Evolutionary conservation across 2,113 vertebrate species (phyloP), one percentile per base, ranked within the genome.

Genomic region (Myocastor coypus): DNA sequence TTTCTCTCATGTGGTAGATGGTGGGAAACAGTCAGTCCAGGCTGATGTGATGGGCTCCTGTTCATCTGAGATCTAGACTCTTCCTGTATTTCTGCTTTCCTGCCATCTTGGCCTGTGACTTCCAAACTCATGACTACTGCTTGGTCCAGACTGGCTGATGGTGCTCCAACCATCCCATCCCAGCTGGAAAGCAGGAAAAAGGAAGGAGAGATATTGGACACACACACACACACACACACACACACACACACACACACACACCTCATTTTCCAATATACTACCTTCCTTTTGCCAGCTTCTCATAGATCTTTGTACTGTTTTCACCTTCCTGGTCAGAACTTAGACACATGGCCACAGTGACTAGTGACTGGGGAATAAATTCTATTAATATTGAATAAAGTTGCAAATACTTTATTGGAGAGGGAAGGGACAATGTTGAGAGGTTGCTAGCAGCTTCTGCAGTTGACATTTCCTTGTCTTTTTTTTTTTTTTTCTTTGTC

Each of bases 181-280:
- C 1, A 10, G 71, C 66, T 89, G 68, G 37, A 89, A 94, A 85
- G 71, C 57, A 91, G 30, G 11, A 77, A 81, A 95, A 57, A 75
- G 9, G 50, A 94, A 91, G 19, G 13, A 37, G 28, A 28, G 52
- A 69, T 59, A 13, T n/a, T n/a, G 12, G 7, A 52, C 12, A 10
- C 12, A 10, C 52, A 13, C 55, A 19, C 17, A 0, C 17, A 5
- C 55, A 19, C 55, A 5, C 55, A 57, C 55, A 19, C 55, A 57
- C 55, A 19, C 55, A 57, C 17, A 19, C 55, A 19, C 55, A 57
- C 30, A 68, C 19, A 42, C 26, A 59, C 63, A 1, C 19, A 7
- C 22, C 17, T 78, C 3, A 22, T 83, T 46, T 93, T 83, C 46
- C 26, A n/a, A 14, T 17, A 20, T 52, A 24, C 28, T 85, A 28